A percentile compares a stretch with the other conserved stretches of the same genome.
Conservation (phyloP, 2,797 vertebrate species). For the Typhlichthys subterraneus region DNA sequence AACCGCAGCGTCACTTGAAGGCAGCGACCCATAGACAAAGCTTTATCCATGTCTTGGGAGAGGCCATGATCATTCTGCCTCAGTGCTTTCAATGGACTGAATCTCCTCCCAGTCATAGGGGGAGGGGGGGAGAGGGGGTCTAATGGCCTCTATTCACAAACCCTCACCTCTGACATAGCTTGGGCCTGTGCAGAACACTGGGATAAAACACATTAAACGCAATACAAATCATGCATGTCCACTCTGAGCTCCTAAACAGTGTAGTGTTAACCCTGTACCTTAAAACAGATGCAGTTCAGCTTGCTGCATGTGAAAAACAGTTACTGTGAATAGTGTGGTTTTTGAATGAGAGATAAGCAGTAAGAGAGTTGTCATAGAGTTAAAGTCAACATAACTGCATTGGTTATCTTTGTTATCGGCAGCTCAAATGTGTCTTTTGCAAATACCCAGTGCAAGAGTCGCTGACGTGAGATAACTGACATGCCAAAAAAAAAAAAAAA, state of each 20-base stretch:
- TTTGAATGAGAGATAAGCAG: neutral
- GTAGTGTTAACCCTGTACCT: conserved; percentile 17
- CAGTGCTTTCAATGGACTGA: conserved; percentile 50
- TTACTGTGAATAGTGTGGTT: neutral
- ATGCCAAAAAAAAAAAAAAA: conserved; percentile 21
- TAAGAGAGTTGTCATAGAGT: neutral
- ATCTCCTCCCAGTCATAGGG: conserved; percentile 47
- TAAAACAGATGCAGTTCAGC: conserved; percentile 7
- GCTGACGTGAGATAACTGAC: conserved; percentile 36
- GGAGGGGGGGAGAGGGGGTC: conserved; percentile 39
- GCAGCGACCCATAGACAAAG: conserved; percentile 74
- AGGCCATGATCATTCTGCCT: conserved; percentile 59
- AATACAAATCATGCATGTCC: conserved; percentile 31
- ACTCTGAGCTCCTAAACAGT: conserved; percentile 15
- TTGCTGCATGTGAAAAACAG: neutral
- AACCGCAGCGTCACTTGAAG: conserved; percentile 63
- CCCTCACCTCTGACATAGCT: conserved; percentile 73
- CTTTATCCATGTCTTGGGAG: conserved; percentile 54
- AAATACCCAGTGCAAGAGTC: conserved; percentile 14
- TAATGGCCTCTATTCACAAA: conserved; percentile 60
- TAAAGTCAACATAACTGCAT: neutral
- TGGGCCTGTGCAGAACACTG: conserved; percentile 54
- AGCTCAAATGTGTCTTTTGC: neutral
- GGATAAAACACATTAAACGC: conserved; percentile 65
- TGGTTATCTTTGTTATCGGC: neutral